Evolutionary conservation across 2,888 invertebrate species (phyloP), one percentile per base, ranked within the genome.

Genomic region (Chaitophorus viminalis): DNA sequence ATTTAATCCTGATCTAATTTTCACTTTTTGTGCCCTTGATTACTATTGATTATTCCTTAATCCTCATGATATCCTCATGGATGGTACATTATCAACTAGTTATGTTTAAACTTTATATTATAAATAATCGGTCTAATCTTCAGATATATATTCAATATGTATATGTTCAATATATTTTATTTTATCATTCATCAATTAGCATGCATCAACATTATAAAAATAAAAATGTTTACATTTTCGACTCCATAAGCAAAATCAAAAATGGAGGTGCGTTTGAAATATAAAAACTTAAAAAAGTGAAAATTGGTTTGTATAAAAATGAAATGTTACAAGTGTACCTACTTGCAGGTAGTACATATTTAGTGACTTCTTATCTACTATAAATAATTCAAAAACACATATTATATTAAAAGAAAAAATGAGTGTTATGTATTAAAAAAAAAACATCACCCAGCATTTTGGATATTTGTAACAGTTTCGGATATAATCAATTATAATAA

Each of bases 401-500:
- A n/a, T n/a, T n/a, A 78, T 54, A 52, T 46, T 18, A 8, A 29
- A 33, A 21, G 36, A 74, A 46, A 76, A 76, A 75, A 75, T 39
- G 25, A 21, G 6, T 46, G 6, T 25, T 60, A 25, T 25, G 60
- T 60, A 60, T 60, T 21, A 60, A 46, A 46, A 29, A 46, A 76
- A 76, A 76, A n/a, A n/a, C n/a, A 76, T 76, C 76, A 76, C 29
- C 52, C 52, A 52, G 52, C 18, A 79, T 60, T 65, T 79, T 29
- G n/a, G n/a, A 36, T 65, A 65, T 18, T 79, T 79, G 79, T 36
- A 68, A 68, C 39, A 68, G 81, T 81, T 68, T 81, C 81, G 81
- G 81, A n/a, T 70, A 70, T 70, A 82, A 82, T 82, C 81, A 46
- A 82, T 82, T 82, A 82, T 54, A 25, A 65, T 29, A 36, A 79